Percentiles rank a stretch among this genome's conserved stretches.
These are phyloP conservation scores for Seira ritae DNA, from an alignment of 2,888 invertebrate genomes.

Conservation along the genomic window DNA sequence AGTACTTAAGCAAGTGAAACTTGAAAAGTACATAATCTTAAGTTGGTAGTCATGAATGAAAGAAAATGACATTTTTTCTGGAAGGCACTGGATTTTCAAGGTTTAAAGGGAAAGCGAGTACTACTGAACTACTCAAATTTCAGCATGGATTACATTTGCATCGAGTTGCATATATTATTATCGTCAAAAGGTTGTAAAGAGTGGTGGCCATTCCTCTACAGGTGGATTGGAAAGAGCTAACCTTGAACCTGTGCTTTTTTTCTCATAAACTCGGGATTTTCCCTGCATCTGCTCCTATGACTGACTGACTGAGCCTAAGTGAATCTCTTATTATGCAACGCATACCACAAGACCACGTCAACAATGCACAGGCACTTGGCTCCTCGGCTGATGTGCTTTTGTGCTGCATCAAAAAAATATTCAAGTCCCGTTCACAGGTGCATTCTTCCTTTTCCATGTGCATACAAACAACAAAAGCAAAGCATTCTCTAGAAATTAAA, in stretches of 20 bases:
- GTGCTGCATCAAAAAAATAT: background rate
- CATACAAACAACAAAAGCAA: background rate
- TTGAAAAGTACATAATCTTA: no score
- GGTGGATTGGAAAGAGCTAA: background rate
- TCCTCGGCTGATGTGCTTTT: no score
- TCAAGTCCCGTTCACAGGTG: constrained; percentile 9
- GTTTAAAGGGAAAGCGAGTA: constrained; percentile 39
- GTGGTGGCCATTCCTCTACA: background rate
- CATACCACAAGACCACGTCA: no score
- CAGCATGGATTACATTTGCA: background rate
- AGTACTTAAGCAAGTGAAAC: background rate
- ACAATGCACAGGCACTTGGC: no score
- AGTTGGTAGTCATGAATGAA: no score
- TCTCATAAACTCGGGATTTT: background rate
- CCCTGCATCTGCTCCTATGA: background rate
- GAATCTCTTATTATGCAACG: background rate
- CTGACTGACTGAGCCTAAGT: background rate
- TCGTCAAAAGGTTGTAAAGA: no score
- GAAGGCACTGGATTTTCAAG: constrained; percentile 29
- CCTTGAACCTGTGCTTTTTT: constrained; percentile 32
- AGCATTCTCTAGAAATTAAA: constrained; percentile 21
- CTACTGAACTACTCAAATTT: background rate
- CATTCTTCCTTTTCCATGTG: background rate
- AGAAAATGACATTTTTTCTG: background rate
- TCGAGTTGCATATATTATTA: no score